Base-by-base conservation (phyloP, 2,113 vertebrate species). In the Kryptolebias marmoratus region DNA sequence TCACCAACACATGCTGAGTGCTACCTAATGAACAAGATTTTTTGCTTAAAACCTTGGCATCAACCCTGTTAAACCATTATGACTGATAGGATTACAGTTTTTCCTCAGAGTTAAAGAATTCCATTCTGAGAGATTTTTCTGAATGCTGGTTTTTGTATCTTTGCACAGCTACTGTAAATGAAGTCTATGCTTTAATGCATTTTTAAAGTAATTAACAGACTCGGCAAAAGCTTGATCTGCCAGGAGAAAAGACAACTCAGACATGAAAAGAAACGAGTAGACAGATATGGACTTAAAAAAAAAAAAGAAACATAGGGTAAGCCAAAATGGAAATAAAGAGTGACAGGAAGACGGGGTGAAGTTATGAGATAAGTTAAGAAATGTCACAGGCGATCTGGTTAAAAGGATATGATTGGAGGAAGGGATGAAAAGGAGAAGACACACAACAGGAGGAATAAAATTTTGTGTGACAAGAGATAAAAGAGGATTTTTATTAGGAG, bases 261-360 rank as follows among this genome's bases (percentile, higher is more conserved):
- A 57, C 32, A 16, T 4, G 28, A 18, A 16, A 15, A 44, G 32
- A 58, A 58, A 58, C 3, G 30, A 30, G 8, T 61, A n/a, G 78
- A 84, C 75, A 82, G 64, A 62, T 44, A 49, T 47, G 14, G 53
- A 75, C 39, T 36, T 3, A 36, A 36, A 36, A 36, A 36, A 36
- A 73, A 64, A 62, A 65, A 47, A 74, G 45, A 52, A 77, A 75
- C 45, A 73, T 11, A 5, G 60, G 27, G 28, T 18, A 52, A 59
- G 0, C 55, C 39, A 54, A 75, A 1, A 39, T 16, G 11, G 49
- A 70, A 82, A 81, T 68, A 44, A 63, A 16, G 65, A 80, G 62
- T 63, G 79, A 86, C 81, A 79, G 71, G 81, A 27, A 63, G 75
- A 74, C 55, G 11, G 56, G 52, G 50, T 73, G 71, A 78, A 68